These are phyloP conservation scores for Leptinotarsa tumamoca DNA, from an alignment of 2,888 invertebrate species.

Conservation along the genomic window DNA sequence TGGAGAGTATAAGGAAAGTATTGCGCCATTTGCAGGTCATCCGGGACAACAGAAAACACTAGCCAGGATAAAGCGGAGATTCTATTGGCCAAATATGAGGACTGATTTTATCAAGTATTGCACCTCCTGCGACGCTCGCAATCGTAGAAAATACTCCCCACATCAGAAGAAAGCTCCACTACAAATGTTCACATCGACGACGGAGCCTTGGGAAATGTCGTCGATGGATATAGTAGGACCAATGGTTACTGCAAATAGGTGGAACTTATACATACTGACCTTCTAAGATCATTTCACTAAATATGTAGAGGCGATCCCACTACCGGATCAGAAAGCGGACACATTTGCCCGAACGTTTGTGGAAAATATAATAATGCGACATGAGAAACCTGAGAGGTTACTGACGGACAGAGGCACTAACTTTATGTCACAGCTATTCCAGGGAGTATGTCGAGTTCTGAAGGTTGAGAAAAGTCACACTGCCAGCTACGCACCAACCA, in stretches of 20 bases:
- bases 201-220: slow-evolving; percentile 46
- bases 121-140: slow-evolving; percentile 49
- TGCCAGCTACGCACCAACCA: slow-evolving; percentile 52
- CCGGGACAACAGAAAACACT: slow-evolving; percentile 15
- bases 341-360: slow-evolving; percentile 36
- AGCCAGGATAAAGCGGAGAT: no score
- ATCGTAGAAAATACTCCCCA: slow-evolving; percentile 45
- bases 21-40: slow-evolving; percentile 51
- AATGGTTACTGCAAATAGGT: slow-evolving; percentile 39
- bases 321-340: slow-evolving; percentile 33
- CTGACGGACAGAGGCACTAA: slow-evolving; percentile 54
- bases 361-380: slow-evolving; percentile 47
- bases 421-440: slow-evolving; percentile 51
- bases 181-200: slow-evolving; percentile 42
- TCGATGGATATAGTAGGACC: slow-evolving; percentile 55
- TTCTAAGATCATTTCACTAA: slow-evolving; percentile 27
- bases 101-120: slow-evolving; percentile 49
- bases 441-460: slow-evolving; percentile 47
- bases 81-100: slow-evolving; percentile 24
- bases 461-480: slow-evolving; percentile 51
- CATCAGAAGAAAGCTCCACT: slow-evolving; percentile 44
- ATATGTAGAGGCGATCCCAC: slow-evolving; percentile 48
- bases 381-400: slow-evolving; percentile 51
- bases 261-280: slow-evolving; percentile 54
- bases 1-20: no score